Base-by-base conservation (phyloP, 64 coral and sea anemone species). In the Dendronephthya gigantea region DNA sequence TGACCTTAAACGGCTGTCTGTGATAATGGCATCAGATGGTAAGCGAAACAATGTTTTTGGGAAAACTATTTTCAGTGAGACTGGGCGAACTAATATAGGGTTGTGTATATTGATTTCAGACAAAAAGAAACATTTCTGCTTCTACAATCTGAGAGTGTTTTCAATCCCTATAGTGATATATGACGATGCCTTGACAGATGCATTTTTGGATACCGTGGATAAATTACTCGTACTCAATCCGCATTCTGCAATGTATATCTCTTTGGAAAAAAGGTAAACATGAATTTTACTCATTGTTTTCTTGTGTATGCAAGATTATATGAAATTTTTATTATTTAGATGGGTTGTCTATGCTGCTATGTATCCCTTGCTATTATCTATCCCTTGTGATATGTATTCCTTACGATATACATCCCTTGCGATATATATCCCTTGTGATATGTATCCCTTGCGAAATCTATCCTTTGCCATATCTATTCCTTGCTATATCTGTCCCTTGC, bases 21-120 rank as follows among this genome's bases (percentile, higher is more conserved):
- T 88, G 31, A 50, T 96, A 48, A 52, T 96, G 25, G 93, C 93
- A 39, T 90, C 93, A 33, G 93, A 96, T 92, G 93, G 93, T 96
- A 35, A 85, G 86, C 83, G 25, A 87, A 12, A 39, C 41, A 30
- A 22, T 4, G 41, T 45, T 45, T 45, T 45, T 45, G 4, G 4
- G 4, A 45, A 45, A 4, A 11, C 41, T 6, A 4, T 6, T 11
- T 45, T 11, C 41, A 11, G 41, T 45, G 41, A 22, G 12, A 49
- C 8, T 48, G 17, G 0, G n/a, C 41, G 9, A 27, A 1, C 33
- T 84, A 29, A 28, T 10, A 34, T 27, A 3, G 27, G 16, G 11
- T 37, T 35, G 15, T 40, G 12, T 28, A 25, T 28, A 16, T 33
- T 3, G 10, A 4, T 25, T 35, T 52, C 4, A 9, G 79, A 6